A percentile compares a stretch with the other conserved stretches of the same genome.
These are phyloP conservation scores for Ophion slaviceki DNA, from an alignment of 2,888 invertebrate genomes.

Conservation along the genomic window DNA sequence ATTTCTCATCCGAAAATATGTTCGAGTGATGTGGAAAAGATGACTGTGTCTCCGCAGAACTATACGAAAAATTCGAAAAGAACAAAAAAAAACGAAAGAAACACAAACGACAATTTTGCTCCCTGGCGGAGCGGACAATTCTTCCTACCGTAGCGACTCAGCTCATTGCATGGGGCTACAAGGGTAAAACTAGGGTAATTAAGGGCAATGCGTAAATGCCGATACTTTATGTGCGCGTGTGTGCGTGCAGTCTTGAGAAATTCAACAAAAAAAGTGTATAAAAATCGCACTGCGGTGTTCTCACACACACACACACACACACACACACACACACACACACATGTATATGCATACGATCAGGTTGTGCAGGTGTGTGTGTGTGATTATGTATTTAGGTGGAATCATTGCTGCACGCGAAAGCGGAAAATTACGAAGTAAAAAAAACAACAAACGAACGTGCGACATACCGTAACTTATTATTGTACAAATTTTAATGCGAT, in stretches of 20 bases:
- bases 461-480: no score
- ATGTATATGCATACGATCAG: no score
- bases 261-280: not conserved
- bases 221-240: constrained; percentile 50
- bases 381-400: no score
- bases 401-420: no score
- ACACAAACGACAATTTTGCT: constrained; percentile 42
- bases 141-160: constrained; percentile 59
- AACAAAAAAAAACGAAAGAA: not conserved
- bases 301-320: not conserved
- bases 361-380: no score
- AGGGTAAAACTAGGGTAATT: constrained; percentile 62
- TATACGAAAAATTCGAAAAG: constrained; percentile 2
- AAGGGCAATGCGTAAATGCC: constrained; percentile 45
- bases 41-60: constrained; percentile 6
- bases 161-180: constrained; percentile 51
- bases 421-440: no score
- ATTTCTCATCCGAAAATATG: not conserved
- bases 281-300: constrained; percentile 1
- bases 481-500: no score
- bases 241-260: not conserved
- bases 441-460: no score
- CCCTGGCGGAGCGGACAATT: constrained; percentile 53
- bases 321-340: not conserved
- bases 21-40: not conserved